Percentiles rank a stretch among this genome's conserved stretches.
These are phyloP conservation scores for Telmatochromis bifrenatus DNA, from an alignment of 2,113 vertebrate genomes.

Conservation along the genomic window DNA sequence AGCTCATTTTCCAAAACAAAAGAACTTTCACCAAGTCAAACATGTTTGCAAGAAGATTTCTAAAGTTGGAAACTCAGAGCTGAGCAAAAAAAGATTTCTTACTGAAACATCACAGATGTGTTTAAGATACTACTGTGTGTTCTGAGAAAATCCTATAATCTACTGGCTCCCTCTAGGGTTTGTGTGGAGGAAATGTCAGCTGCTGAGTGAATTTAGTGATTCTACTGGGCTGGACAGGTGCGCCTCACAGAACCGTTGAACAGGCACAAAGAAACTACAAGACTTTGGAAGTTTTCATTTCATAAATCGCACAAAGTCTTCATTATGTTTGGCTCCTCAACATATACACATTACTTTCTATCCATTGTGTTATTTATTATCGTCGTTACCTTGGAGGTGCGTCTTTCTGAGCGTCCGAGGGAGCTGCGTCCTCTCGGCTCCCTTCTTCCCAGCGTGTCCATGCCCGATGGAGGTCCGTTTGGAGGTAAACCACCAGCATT, in stretches of 20 bases:
- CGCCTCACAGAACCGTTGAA: background rate
- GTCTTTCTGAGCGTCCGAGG: constrained; percentile 84
- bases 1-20: background rate
- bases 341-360: background rate
- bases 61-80: background rate
- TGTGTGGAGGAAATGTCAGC: background rate
- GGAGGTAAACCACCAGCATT: constrained; percentile 15
- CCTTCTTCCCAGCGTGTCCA: constrained; percentile 76
- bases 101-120: background rate
- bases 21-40: background rate
- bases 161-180: constrained; percentile 46
- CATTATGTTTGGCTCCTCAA: background rate
- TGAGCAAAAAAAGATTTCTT: background rate
- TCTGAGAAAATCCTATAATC: background rate
- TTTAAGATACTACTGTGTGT: background rate
- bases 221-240: background rate
- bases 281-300: background rate
- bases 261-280: background rate
- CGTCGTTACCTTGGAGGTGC: constrained; percentile 79
- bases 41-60: background rate
- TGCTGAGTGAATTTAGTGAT: background rate
- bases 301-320: background rate
- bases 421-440: constrained; percentile 86
- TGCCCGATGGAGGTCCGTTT: constrained; percentile 50
- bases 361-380: background rate